A percentile compares a stretch with the other conserved stretches of the same genome.
Conservation (phyloP, 1,140 invertebrate genomes). For the Polypedilum vanderplanki region DNA sequence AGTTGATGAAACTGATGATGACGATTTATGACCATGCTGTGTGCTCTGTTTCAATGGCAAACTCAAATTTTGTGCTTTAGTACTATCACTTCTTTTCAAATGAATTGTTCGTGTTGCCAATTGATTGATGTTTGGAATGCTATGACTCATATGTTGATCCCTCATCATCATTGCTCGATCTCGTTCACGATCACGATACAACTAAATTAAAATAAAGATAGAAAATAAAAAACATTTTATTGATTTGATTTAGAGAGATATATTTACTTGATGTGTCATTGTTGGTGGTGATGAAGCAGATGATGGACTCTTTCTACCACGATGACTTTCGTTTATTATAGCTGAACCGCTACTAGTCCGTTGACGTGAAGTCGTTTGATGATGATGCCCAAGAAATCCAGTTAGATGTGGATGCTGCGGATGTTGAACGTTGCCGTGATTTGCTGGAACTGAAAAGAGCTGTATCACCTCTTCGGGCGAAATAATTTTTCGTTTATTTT, state of each 20-base stretch:
- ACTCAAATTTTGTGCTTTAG: constrained; percentile 10
- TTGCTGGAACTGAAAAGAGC: constrained; percentile 12
- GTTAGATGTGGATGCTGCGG: background rate
- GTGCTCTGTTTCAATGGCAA: background rate
- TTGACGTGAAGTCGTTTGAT: background rate
- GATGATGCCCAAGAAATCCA: constrained; percentile 16
- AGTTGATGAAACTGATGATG: background rate
- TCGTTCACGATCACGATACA: background rate
- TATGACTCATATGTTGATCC: constrained; percentile 1
- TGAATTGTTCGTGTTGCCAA: constrained; percentile 21
- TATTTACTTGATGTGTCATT: constrained; percentile 55
- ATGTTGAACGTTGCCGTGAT: background rate
- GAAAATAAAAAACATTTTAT: too few species aligned
- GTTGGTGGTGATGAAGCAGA: constrained; percentile 66
- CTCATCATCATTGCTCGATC: background rate
- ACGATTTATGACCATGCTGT: background rate
- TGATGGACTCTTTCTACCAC: background rate
- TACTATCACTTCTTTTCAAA: constrained; percentile 22
- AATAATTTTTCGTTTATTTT: constrained; percentile 8
- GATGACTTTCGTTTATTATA: constrained; percentile 5
- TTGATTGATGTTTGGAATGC: constrained; percentile 24
- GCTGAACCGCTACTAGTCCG: constrained; percentile 16
- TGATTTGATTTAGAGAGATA: background rate
- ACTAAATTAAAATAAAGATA: background rate
- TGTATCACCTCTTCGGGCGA: constrained; percentile 21